phyloP scores from a whole-genome alignment of 2,797 vertebrate genomes.

The Rhynchotus rufescens region DNA sequence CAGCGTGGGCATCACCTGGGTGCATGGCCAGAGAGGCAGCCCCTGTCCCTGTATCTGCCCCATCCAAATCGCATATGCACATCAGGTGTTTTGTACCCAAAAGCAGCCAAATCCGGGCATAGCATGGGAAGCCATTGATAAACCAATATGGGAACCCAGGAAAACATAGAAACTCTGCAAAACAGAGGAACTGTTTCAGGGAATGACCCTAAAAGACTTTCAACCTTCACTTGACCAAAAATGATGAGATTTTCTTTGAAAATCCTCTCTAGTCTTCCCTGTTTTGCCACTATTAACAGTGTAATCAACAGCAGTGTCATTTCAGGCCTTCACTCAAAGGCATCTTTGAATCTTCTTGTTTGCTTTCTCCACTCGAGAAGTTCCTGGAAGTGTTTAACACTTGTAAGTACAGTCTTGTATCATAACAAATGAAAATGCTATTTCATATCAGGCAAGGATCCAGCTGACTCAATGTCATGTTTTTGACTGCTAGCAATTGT shows the following conservation, averaged over 20 bases:
- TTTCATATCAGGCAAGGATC: not conserved
- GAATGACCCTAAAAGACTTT: not conserved
- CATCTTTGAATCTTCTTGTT: constrained; percentile 4
- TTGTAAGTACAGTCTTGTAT: not conserved
- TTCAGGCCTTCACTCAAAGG: not conserved
- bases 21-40: not conserved
- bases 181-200: not conserved
- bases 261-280: not conserved
- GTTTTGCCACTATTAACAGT: not conserved
- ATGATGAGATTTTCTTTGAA: not conserved
- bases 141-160: not conserved
- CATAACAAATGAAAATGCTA: not conserved
- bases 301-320: not conserved
- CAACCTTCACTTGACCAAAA: not conserved
- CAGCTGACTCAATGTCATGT: not conserved
- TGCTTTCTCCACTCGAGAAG: not conserved
- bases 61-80: not conserved
- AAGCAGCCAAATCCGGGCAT: not conserved
- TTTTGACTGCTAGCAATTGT: not conserved
- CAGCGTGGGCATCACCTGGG: not conserved
- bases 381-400: not conserved
- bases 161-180: not conserved
- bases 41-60: not conserved
- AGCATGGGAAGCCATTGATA: not conserved
- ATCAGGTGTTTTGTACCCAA: not conserved